A percentile compares a stretch with the other conserved stretches of the same genome.
phyloP scores from a whole-genome alignment of 1,140 invertebrate species.

The Diachasma alloeum region DNA sequence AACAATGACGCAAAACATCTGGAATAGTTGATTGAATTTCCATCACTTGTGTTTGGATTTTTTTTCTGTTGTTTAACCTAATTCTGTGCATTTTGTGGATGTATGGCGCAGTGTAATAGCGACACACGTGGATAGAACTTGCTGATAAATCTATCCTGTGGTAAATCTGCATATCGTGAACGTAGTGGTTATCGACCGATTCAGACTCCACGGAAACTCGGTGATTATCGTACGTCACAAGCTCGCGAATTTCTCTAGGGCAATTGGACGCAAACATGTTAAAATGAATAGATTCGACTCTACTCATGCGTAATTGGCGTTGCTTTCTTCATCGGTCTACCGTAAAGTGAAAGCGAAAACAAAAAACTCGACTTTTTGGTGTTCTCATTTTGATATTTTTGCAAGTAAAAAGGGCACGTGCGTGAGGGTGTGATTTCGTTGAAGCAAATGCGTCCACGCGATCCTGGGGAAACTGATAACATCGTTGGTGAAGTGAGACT shows the following conservation, averaged over 20 bases:
- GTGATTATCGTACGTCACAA: not conserved
- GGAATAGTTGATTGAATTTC: not conserved
- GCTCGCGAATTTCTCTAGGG: not conserved
- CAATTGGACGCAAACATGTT: not conserved
- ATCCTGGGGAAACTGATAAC: not conserved
- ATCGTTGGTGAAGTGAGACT: not conserved
- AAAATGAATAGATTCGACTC: not conserved
- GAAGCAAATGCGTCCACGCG: not conserved
- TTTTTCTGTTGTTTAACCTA: not conserved
- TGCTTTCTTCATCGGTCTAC: not conserved
- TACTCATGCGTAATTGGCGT: not conserved
- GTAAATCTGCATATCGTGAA: slow-evolving; percentile 29
- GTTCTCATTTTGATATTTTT: too few species aligned
- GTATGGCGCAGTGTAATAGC: not conserved
- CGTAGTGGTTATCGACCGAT: slow-evolving; percentile 30
- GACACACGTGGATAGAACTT: not conserved
- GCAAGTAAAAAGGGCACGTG: not conserved
- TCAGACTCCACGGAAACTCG: not conserved
- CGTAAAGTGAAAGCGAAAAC: too few species aligned
- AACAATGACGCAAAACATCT: not conserved
- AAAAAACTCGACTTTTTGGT: too few species aligned
- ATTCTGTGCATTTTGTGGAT: not conserved
- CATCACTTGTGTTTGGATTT: not conserved
- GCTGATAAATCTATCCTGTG: slow-evolving; percentile 4
- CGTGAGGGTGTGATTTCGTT: not conserved